Base-by-base conservation (phyloP, 2,113 vertebrate species). In the Holacanthus passer region DNA sequence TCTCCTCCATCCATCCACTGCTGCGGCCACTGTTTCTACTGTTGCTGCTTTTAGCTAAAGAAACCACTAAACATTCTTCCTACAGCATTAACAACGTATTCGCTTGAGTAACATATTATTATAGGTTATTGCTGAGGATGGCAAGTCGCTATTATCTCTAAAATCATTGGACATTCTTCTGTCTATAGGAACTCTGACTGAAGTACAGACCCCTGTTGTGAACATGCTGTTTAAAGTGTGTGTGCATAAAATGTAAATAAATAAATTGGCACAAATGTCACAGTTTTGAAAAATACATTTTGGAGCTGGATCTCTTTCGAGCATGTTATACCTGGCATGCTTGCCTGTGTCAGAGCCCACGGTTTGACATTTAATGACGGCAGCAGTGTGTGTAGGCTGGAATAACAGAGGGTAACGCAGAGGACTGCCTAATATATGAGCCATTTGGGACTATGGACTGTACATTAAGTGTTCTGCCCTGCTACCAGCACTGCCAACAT, bases 311-410 rank as follows among this genome's bases (percentile, higher is more conserved):
- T 71, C 75, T 74, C 8, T 47, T 41, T 81, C 32, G 59, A 4
- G 24, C 37, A 27, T 73, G 48, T 81, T 75, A 65, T 32, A 68
- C 13, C 52, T 77, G 73, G 35, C 82, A 56, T 27, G 55, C 55
- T 50, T 17, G 14, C 31, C 52, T 71, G 24, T 77, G 80, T 60
- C 69, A 77, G 60, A 77, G 78, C 39, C 63, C n/a, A 19, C 50
- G 47, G 75, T 79, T 71, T 73, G 56, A 84, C 73, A 59, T 83
- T 74, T 79, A 87, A 74, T 77, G 78, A 71, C 60, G 76, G 78
- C 41, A 55, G 13, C 82, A 64, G 73, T 53, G 58, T 77, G 72
- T 68, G 69, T 35, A 27, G 63, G 58, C 31, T 81, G 71, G 56
- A 92, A 89, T 74, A 87, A 86, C 83, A 83, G 50, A 66, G 12